These are phyloP conservation scores for Microctenopoma steveboyesi DNA, from an alignment of 2,797 vertebrate genomes.

Conservation along the genomic window DNA sequence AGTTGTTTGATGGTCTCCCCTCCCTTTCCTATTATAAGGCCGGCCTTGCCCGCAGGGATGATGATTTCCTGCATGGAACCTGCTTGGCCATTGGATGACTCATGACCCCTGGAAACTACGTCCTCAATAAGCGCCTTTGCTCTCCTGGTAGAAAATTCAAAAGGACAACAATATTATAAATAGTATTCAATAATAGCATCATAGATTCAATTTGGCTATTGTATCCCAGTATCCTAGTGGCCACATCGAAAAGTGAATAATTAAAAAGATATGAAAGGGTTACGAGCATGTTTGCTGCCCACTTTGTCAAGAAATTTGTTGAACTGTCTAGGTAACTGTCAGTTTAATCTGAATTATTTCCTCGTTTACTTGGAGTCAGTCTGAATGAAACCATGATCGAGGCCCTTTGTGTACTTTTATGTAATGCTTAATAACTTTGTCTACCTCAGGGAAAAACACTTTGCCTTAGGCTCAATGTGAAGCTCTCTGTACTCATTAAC, in stretches of 20 bases:
- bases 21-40: slow-evolving; percentile 94
- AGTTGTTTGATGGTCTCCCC: slow-evolving; percentile 96
- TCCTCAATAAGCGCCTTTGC: slow-evolving; percentile 93
- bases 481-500: not conserved
- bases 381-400: not conserved
- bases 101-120: slow-evolving; percentile 92
- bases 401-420: not conserved
- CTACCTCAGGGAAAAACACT: not conserved
- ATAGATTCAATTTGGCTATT: not conserved
- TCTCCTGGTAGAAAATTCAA: slow-evolving; percentile 79
- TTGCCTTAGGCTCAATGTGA: not conserved
- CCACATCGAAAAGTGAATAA: too few relatives aligned
- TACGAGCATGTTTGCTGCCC: too few relatives aligned
- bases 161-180: not conserved
- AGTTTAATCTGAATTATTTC: not conserved
- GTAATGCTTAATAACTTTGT: not conserved
- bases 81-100: slow-evolving; percentile 87
- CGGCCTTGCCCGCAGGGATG: slow-evolving; percentile 88
- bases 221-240: not conserved
- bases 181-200: not conserved
- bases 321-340: not conserved
- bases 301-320: too few relatives aligned
- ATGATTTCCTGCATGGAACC: slow-evolving; percentile 96
- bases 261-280: too few relatives aligned
- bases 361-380: not conserved